A percentile compares a stretch with the other conserved stretches of the same genome.
Evolutionary conservation across 2,888 invertebrate species (phyloP).

Genomic region (Zaprionus lineosus): DNA sequence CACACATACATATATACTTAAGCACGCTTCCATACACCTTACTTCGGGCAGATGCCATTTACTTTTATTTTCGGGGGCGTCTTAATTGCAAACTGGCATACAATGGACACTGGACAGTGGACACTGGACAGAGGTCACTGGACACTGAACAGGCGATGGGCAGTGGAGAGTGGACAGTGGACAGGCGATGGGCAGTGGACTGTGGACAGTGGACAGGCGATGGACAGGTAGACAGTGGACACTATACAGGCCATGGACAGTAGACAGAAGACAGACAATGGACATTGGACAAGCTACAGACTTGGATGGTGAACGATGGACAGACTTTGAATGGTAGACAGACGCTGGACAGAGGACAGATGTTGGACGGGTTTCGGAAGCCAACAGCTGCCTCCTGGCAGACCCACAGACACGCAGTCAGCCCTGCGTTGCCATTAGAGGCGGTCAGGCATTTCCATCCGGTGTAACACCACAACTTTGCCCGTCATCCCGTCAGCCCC

Average conservation of each 20-base stretch:
- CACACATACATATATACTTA: too few species aligned
- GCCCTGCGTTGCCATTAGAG: slow-evolving; percentile 60
- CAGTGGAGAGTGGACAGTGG: neutral
- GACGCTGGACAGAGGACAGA: too few species aligned
- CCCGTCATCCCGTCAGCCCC: too few species aligned
- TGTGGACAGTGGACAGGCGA: slow-evolving; percentile 68
- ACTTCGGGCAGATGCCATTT: slow-evolving; percentile 21
- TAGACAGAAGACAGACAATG: too few species aligned
- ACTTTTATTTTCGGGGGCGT: slow-evolving; percentile 48
- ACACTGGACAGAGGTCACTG: neutral
- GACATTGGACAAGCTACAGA: too few species aligned
- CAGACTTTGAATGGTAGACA: too few species aligned
- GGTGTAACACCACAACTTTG: too few species aligned
- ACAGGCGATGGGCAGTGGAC: neutral
- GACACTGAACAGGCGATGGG: too few species aligned
- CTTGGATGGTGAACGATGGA: slow-evolving; percentile 20
- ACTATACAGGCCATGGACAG: neutral
- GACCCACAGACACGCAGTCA: slow-evolving; percentile 14
- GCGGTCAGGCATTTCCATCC: slow-evolving; percentile 53
- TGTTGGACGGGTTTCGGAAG: neutral
- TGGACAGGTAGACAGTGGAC: slow-evolving; percentile 27
- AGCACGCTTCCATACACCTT: too few species aligned
- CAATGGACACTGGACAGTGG: slow-evolving; percentile 42
- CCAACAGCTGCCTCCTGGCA: slow-evolving; percentile 34
- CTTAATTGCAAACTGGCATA: slow-evolving; percentile 75